A percentile compares a stretch with the other conserved stretches of the same genome.
These are phyloP conservation scores for Polyommatus icarus DNA, from an alignment of 2,888 invertebrate genomes.

Conservation along the genomic window DNA sequence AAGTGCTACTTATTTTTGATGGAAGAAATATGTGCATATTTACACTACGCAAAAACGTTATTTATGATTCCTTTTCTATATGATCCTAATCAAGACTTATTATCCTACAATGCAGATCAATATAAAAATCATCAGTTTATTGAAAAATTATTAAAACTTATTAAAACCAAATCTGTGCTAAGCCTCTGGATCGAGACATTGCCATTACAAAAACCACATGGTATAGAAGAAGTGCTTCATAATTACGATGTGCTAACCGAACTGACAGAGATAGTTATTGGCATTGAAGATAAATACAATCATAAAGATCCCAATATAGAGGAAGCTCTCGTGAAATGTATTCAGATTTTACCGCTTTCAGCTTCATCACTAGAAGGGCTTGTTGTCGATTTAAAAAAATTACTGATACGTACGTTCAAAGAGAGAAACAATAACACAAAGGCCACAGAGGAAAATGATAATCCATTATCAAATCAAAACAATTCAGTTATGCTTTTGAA, in stretches of 20 bases:
- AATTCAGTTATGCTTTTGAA: not conserved
- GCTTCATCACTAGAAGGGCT: not conserved
- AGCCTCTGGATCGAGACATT: not conserved
- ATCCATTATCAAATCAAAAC: not conserved
- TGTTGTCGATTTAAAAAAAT: not conserved
- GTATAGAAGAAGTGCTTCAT: not conserved
- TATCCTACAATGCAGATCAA: not conserved
- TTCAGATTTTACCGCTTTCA: not conserved
- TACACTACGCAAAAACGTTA: not conserved
- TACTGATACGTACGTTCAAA: not conserved
- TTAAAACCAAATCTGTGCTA: not conserved
- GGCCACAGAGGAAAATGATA: not conserved
- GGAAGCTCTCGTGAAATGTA: not conserved
- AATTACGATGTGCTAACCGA: not conserved
- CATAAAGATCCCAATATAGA: not conserved
- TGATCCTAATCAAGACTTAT: not conserved
- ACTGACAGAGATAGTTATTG: not conserved
- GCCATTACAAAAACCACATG: not conserved
- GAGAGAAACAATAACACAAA: not conserved
- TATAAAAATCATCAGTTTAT: not conserved
- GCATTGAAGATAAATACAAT: not conserved
- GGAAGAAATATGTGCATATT: conserved; percentile 8
- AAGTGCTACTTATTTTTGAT: not conserved
- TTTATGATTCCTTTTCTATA: not conserved
- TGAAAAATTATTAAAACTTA: not conserved